Percentiles rank a stretch among this genome's conserved stretches.
Conservation (phyloP, 2,888 invertebrate species). For the Orthonychiurus folsomi region DNA sequence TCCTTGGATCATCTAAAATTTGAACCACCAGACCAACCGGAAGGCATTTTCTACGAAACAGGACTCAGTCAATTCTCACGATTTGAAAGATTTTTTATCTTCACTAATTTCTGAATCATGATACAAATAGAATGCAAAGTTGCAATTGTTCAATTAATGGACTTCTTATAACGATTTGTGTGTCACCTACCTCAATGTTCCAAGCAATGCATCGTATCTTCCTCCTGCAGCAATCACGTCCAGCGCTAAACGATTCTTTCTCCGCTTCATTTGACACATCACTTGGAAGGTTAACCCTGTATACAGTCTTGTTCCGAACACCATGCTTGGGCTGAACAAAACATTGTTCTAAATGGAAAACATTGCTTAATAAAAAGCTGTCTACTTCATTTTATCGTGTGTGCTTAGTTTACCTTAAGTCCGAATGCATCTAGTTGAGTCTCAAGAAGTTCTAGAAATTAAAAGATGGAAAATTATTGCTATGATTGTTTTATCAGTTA, state of each 20-base stretch:
- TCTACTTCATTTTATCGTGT: too few relatives aligned
- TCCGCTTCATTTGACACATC: slow-evolving; percentile 52
- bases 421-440: slow-evolving; percentile 63
- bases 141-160: slow-evolving; percentile 20
- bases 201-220: slow-evolving; percentile 74
- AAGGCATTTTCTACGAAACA: slow-evolving; percentile 30
- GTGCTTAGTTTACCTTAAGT: slow-evolving; percentile 56
- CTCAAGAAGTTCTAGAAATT: slow-evolving; percentile 64
- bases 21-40: slow-evolving; percentile 38
- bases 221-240: slow-evolving; percentile 80
- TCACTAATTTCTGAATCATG: too few relatives aligned
- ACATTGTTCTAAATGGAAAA: slow-evolving; percentile 50
- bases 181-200: slow-evolving; percentile 55
- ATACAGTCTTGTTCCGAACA: slow-evolving; percentile 55
- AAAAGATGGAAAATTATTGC: too few relatives aligned
- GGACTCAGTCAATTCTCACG: slow-evolving; percentile 28
- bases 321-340: slow-evolving; percentile 53
- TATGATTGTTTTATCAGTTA: too few relatives aligned
- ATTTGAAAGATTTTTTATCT: slow-evolving; percentile 26
- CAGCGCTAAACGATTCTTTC: slow-evolving; percentile 49
- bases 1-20: slow-evolving; percentile 34
- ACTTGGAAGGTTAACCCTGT: slow-evolving; percentile 62
- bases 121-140: too few relatives aligned
- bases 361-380: too few relatives aligned
- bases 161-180: too few relatives aligned